Evolutionary conservation across 2,888 invertebrate genomes (phyloP).

Genomic region (Holacanthella duospinosa): DNA sequence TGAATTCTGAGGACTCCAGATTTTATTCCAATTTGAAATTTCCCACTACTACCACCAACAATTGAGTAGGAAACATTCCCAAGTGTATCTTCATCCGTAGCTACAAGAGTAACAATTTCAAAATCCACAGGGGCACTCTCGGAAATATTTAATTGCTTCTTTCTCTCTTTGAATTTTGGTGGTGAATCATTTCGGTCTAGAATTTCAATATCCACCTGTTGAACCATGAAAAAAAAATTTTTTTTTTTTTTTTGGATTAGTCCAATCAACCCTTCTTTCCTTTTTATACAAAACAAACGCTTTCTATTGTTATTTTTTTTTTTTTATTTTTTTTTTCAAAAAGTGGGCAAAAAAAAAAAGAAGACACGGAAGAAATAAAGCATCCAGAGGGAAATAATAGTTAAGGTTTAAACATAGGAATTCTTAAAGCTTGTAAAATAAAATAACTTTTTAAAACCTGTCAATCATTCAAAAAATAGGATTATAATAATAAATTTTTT

Average conservation of each 20-base stretch:
- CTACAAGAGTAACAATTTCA: constrained; percentile 62
- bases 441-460: too few species aligned
- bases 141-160: constrained; percentile 62
- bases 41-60: constrained; percentile 42
- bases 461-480: too few species aligned
- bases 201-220: constrained; percentile 33
- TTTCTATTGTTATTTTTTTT: too few species aligned
- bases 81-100: constrained; percentile 75
- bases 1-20: constrained; percentile 50
- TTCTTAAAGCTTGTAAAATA: too few species aligned
- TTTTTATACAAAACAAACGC: too few species aligned
- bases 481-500: background rate
- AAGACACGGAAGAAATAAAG: too few species aligned
- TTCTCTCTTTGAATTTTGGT: constrained; percentile 70
- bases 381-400: too few species aligned
- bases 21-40: constrained; percentile 58
- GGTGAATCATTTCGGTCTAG: constrained; percentile 90
- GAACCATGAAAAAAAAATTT: constrained; percentile 3
- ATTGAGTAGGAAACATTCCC: constrained; percentile 66
- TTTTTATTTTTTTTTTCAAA: too few species aligned
- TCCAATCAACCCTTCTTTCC: too few species aligned
- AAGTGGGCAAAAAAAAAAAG: too few species aligned
- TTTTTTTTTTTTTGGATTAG: too few species aligned
- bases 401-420: too few species aligned
- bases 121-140: constrained; percentile 77